phyloP scores from a whole-genome alignment of 2,888 invertebrate genomes.

The Polia nebulosa region DNA sequence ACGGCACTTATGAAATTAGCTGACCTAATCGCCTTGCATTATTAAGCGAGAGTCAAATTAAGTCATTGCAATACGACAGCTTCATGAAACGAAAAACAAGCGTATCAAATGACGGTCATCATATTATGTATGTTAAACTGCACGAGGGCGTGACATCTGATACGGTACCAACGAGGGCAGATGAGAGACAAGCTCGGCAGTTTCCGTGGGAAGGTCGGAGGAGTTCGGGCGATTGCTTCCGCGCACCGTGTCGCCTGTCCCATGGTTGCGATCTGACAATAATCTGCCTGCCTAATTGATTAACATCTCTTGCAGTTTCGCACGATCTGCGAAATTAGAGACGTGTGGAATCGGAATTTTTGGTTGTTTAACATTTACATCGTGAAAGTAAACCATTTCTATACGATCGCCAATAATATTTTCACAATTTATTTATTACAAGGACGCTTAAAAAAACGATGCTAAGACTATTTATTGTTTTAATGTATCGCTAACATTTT shows the following conservation, averaged over 20 bases:
- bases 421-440: not conserved
- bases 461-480: conserved; percentile 4
- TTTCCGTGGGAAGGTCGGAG: conserved; percentile 76
- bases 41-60: no score
- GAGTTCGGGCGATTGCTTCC: conserved; percentile 75
- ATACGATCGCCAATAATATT: no score
- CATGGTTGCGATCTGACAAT: conserved; percentile 75
- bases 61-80: no score
- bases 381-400: no score
- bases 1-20: not conserved
- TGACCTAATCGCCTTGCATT: not conserved
- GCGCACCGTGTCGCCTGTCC: conserved; percentile 78
- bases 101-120: conserved; percentile 52
- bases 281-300: conserved; percentile 74
- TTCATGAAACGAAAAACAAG: conserved; percentile 36
- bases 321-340: conserved; percentile 55
- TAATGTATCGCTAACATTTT: conserved; percentile 1
- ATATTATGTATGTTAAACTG: conserved; percentile 59
- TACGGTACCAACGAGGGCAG: conserved; percentile 75
- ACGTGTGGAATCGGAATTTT: not conserved
- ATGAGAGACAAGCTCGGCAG: conserved; percentile 69
- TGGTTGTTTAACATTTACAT: not conserved
- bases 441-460: not conserved
- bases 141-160: conserved; percentile 78
- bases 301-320: conserved; percentile 72